These are phyloP conservation scores for Rhopilema esculentum DNA, from an alignment of 30 jellyfish, hydroid and myxozoan genomes.

Conservation along the genomic window DNA sequence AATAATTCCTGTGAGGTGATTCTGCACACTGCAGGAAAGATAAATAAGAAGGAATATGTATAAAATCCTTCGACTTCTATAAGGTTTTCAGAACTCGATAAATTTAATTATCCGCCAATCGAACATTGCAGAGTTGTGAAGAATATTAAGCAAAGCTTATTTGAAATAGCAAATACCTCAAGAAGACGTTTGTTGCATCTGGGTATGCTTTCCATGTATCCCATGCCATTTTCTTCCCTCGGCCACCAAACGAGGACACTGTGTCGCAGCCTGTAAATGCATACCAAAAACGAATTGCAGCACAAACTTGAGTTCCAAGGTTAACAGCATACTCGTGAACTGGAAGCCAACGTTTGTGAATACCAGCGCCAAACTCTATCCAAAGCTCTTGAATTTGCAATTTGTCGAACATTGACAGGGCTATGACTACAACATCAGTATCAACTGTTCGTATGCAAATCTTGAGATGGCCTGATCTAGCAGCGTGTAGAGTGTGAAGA, in stretches of 20 bases:
- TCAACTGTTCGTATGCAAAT: conserved; percentile 47
- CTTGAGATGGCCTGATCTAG: conserved; percentile 26
- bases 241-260: conserved; percentile 58
- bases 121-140: conserved; percentile 2
- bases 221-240: conserved; percentile 63
- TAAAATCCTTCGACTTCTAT: background rate
- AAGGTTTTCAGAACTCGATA: background rate
- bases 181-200: conserved; percentile 46
- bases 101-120: background rate
- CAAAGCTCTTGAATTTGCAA: conserved; percentile 28
- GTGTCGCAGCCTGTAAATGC: conserved; percentile 50
- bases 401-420: conserved; percentile 15
- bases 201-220: conserved; percentile 58
- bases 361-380: conserved; percentile 52
- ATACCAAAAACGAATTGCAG: conserved; percentile 31
- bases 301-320: conserved; percentile 54
- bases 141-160: background rate
- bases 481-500: conserved; percentile 34
- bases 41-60: conserved; percentile 1
- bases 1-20: conserved; percentile 24
- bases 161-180: conserved; percentile 27
- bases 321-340: conserved; percentile 32
- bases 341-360: conserved; percentile 29
- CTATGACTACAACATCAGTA: conserved; percentile 52
- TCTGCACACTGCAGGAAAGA: conserved; percentile 35